Base-by-base conservation (phyloP, 2,888 invertebrate species). In the Ophioninae sp. region DNA sequence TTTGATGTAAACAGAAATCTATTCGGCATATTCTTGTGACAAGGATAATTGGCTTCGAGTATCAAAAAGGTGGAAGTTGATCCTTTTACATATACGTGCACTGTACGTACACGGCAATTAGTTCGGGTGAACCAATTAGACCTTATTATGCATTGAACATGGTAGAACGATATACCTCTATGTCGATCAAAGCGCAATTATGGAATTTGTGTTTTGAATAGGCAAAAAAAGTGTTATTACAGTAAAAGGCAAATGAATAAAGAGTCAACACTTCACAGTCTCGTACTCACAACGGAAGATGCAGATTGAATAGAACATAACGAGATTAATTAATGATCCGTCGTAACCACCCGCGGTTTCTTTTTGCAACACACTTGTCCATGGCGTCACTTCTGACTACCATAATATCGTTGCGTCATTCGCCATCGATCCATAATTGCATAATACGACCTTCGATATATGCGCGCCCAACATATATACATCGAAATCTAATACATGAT, bases 41-140 rank as follows among this genome's bases (percentile, higher is more conserved):
- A 56, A 72, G 41, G 78, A 79, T 81, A 83, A 83, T 83, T 81
- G 81, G 83, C 78, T 78, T 59, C 39, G 44, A 74, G 37, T 17
- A 10, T 17, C 59, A 50, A 41, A 65, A 69, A 50, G 64, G 74
- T 23, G n/a, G 74, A 20, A 44, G 57, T 41, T 73, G 44, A 74
- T 57, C 74, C 78, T 75, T 80, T 80, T 65, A 44, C 57, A 59
- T 23, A 70, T 64, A 37, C 21, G 64, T 30, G 21, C 44, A 39
- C 44, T 7, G 50, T 65, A 64, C 50, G 30, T 37, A 3, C 41
- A 41, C 41, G n/a, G 59, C 68, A 50, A 64, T 75, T 65, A 67
- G 64, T 39, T 39, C 17, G 30, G 65, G 44, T 30, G 57, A 79
- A 41, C 79, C 67, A 79, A 72, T 79, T 79, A 17, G 50, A 79